Evolutionary conservation across 2,888 invertebrate species (phyloP), one percentile per base, ranked within the genome.

Genomic region (Cheilosia scutellata): DNA sequence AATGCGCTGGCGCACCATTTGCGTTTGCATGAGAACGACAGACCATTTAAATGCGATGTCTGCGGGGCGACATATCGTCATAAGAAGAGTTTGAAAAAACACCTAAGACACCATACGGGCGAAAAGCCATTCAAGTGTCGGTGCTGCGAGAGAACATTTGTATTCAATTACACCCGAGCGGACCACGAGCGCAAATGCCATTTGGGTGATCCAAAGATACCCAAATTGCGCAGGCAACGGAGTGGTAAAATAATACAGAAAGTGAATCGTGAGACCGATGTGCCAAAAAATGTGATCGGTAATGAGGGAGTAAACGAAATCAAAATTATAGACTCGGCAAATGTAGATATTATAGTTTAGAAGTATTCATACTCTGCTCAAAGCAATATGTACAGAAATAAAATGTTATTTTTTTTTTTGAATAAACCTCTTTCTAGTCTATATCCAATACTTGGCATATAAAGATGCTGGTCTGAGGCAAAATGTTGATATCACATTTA

Each of bases 31-130:
- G 70, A 71, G 40, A 76, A 87, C 27, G 82, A 77, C 25, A 63
- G 76, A 42, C 87, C 82, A 4, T 87, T 87, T 20, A 60, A 83
- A 51, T 87, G 87, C 57, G 65, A 87, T 29, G 74, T 87, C 31
- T 87, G 87, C 9, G 60, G 51, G n/a, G 49, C 76, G 2, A 75
- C 76, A 25, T 87, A 83, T 66, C 87, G 87, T 11, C 87, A 87
- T 57, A 78, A 79, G 5, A 83, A 74, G 11, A 77, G 82, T 42
- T 62, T 87, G 37, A 79, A 70, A 29, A 83, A 79, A 37, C 87
- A 87, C 51, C 47, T 87, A 20, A 74, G 37, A 16, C 55, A 72
- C 2, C 87, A 87, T 7, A 83, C 79, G 7, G 87, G 87, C 2
- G 58, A 74, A 37, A 72, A 44, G 37, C 87, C 87, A 0, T 82